Evolutionary conservation across 2,888 invertebrate genomes (phyloP), one percentile per base, ranked within the genome.

Genomic region (Oasisia sp.): DNA sequence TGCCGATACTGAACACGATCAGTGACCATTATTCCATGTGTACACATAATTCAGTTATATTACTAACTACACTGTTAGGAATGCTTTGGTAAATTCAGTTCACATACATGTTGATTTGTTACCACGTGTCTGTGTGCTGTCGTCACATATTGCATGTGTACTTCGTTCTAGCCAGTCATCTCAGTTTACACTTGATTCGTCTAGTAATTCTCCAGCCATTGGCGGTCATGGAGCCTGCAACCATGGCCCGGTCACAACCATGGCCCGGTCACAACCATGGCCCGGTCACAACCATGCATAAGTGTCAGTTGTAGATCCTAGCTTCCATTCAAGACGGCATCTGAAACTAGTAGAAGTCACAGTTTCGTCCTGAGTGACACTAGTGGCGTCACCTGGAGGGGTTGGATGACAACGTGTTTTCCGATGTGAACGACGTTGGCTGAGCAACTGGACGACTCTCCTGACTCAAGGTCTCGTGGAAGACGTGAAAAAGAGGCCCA

Each of bases 401-500:
- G 91, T 91, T 91, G 19, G 92, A 92, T 9, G 93, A 92, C 50
- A 92, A 91, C 32, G 93, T 93, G 93, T 92, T 92, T 89, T 93
- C 91, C 12, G 93, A 93, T 45, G 89, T 91, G 32, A 89, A 56
- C 32, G 93, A 92, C 9, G 92, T 89, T n/a, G 93, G 92, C 12
- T 32, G 50, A 91, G n/a, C 44, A 45, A 32, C 45, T 32, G 32
- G 14, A 32, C 90, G 90, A 58, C 91, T 32, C 74, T 92, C 90
- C n/a, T 89, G 56, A 45, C 92, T 90, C 58, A 89, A 50, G 11
- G 58, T 91, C 89, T 93, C 92, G 8, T 92, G 93, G 89, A 92
- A 93, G n/a, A 93, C 92, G 32, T 92, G 91, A 58, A 89, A 93
- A 38, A 93, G 90, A 44, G 97, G 97, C 58, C 97, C 97, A 32